Conservation (phyloP, 2,888 invertebrate genomes). For the Stratiomys singularior region DNA sequence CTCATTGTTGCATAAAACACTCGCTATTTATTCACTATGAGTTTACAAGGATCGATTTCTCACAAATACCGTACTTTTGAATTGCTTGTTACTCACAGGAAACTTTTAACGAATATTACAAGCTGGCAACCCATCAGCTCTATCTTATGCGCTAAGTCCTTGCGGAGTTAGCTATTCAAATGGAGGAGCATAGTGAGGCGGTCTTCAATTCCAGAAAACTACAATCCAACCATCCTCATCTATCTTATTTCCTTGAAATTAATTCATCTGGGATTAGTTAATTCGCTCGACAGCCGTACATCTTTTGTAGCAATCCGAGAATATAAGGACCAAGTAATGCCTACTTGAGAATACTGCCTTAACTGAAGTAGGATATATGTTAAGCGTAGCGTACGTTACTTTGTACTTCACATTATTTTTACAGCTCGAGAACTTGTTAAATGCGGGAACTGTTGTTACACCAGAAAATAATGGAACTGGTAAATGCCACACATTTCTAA, state of each 20-base stretch:
- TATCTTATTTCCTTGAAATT: slow-evolving; percentile 42
- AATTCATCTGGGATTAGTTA: slow-evolving; percentile 45
- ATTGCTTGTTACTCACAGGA: no score
- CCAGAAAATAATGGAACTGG: slow-evolving; percentile 24
- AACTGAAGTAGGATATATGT: not conserved
- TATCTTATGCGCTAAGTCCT: not conserved
- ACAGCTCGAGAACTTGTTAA: slow-evolving; percentile 30
- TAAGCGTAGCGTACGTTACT: slow-evolving; percentile 1
- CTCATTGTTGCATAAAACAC: no score
- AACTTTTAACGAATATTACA: no score
- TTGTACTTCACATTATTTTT: slow-evolving; percentile 19
- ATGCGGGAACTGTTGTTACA: not conserved
- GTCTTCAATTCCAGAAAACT: not conserved
- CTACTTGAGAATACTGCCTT: not conserved
- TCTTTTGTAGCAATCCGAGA: slow-evolving; percentile 36
- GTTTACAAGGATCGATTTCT: no score
- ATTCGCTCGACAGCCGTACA: slow-evolving; percentile 44
- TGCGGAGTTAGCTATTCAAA: no score
- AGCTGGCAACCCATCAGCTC: no score
- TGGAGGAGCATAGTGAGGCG: not conserved
- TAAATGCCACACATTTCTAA: not conserved
- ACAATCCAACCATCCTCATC: slow-evolving; percentile 29
- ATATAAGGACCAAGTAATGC: slow-evolving; percentile 15
- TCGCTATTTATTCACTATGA: no score
- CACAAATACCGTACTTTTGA: no score